A percentile compares a stretch with the other conserved stretches of the same genome.
Conservation (phyloP, 1,140 invertebrate species). For the Carposina sasakii region DNA sequence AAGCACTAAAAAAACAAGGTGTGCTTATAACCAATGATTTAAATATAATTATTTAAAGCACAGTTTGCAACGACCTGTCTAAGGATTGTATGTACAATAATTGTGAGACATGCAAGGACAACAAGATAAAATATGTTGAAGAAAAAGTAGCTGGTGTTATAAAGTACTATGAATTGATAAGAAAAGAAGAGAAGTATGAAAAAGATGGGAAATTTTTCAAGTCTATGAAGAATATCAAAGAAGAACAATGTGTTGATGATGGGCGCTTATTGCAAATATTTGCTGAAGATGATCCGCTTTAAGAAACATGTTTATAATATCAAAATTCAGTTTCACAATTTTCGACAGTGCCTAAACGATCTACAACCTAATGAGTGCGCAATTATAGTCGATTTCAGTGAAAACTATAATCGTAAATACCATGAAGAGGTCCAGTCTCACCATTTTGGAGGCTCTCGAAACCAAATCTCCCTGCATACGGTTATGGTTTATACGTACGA, state of each 20-base stretch:
- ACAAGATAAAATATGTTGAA: background rate
- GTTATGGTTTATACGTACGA: conserved; percentile 20
- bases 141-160: conserved; percentile 2
- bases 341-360: background rate
- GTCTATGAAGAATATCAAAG: conserved; percentile 2
- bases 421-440: conserved; percentile 26
- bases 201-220: conserved; percentile 3
- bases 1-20: conserved; percentile 3
- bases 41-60: background rate
- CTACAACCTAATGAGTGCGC: conserved; percentile 7
- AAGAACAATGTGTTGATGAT: background rate
- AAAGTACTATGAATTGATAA: conserved; percentile 7
- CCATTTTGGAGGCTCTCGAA: conserved; percentile 33
- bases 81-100: conserved; percentile 4
- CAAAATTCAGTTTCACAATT: conserved; percentile 5
- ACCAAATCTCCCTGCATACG: conserved; percentile 30
- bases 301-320: conserved; percentile 14
- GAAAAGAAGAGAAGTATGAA: conserved; percentile 4
- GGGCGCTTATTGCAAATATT: background rate
- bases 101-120: background rate
- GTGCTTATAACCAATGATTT: background rate
- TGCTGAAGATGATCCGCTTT: conserved; percentile 1
- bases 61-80: background rate
- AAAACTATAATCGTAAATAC: conserved; percentile 39
- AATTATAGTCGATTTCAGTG: conserved; percentile 23